Base-by-base conservation (phyloP, 1,140 invertebrate species). In the Aphidius gifuensis region DNA sequence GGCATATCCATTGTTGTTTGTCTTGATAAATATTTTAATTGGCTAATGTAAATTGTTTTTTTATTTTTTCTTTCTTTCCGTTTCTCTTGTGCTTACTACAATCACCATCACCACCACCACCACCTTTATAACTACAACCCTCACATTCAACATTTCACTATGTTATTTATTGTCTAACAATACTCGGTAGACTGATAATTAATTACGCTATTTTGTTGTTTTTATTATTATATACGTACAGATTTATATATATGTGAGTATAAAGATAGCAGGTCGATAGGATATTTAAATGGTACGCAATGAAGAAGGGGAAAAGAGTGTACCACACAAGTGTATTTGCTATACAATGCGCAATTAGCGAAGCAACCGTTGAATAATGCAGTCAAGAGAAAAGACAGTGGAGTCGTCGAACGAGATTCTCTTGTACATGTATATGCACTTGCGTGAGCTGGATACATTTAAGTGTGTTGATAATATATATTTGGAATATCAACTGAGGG, bases 21-120 rank as follows among this genome's bases (percentile, higher is more conserved):
- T 80, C 78, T 80, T 73, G 69, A 60, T 79, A 77, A 80, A 80
- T 80, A 80, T 80, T 80, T 79, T 80, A 79, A 80, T 80, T 80
- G 77, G 79, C 75, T 72, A 32, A 32, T 32, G 23, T 32, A 32
- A 32, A 32, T 32, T 32, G 23, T 32, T 32, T 32, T 32, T 32
- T 32, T 32, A 32, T 32, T 32, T 32, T 32, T 32, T 3, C 4
- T 32, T 32, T 32, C 4, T 32, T 32, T 32, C 2, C 4, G 23
- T 32, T 32, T 32, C 23, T 32, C 23, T 32, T 32, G 23, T 32
- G 23, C 23, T 32, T 32, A 32, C 23, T 32, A 32, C 23, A 32
- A 32, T 32, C 23, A 32, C 23, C 23, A 32, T 32, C 23, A 32
- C 23, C 23, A 32, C 23, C 23, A 32, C 23, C 23, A 32, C 23